Conservation (phyloP, 2,113 vertebrate species). For the Cyanoramphus novaezelandiae region DNA sequence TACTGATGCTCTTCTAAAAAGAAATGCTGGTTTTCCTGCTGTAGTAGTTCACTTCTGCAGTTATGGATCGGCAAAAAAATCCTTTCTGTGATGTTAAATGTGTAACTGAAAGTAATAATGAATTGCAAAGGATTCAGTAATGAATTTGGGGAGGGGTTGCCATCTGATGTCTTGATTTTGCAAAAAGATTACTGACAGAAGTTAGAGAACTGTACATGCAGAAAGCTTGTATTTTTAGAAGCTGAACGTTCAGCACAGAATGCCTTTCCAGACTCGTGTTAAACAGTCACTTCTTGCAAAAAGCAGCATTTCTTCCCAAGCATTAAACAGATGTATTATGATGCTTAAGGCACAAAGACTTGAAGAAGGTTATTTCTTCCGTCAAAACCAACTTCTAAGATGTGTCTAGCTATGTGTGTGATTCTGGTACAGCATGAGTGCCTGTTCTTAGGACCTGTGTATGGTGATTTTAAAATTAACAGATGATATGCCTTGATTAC, state of each 20-base stretch:
- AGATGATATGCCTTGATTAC: neutral
- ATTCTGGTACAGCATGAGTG: slow-evolving; percentile 3
- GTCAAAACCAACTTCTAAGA: slow-evolving; percentile 18
- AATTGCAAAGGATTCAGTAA: slow-evolving; percentile 42
- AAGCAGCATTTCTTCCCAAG: slow-evolving; percentile 35
- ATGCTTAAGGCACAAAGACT: slow-evolving; percentile 30
- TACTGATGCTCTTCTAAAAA: slow-evolving; percentile 49
- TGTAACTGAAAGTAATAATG: slow-evolving; percentile 36
- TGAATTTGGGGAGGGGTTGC: slow-evolving; percentile 12
- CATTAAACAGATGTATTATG: neutral
- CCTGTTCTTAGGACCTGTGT: slow-evolving; percentile 51
- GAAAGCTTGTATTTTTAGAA: slow-evolving; percentile 36
- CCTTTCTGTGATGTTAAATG: slow-evolving; percentile 8
- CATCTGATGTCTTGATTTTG: slow-evolving; percentile 60
- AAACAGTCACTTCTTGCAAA: slow-evolving; percentile 38
- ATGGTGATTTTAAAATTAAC: slow-evolving; percentile 33
- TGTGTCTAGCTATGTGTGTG: neutral
- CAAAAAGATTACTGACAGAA: slow-evolving; percentile 2
- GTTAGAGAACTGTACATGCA: slow-evolving; percentile 20
- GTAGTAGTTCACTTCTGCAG: slow-evolving; percentile 69
- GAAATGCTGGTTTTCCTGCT: slow-evolving; percentile 53
- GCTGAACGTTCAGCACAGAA: slow-evolving; percentile 17
- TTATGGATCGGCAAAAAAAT: neutral
- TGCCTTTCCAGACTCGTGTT: neutral
- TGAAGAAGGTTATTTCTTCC: slow-evolving; percentile 47